Evolutionary conservation across 2,888 invertebrate genomes (phyloP), one percentile per base, ranked within the genome.

Genomic region (Steromphala cineraria): DNA sequence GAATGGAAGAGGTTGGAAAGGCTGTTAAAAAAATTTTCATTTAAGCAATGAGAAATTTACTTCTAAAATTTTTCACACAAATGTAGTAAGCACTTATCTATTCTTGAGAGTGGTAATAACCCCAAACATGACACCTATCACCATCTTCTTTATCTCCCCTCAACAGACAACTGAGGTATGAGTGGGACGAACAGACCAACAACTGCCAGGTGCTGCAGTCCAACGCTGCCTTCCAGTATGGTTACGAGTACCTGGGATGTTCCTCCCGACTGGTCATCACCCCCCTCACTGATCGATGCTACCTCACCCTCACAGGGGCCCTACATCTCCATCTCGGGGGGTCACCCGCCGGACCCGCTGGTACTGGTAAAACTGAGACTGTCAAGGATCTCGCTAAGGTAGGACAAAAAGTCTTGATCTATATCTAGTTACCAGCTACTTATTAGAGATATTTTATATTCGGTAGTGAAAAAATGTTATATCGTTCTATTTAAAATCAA

Each of bases 331-430:
- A 93, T 84, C 88, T 93, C 0, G 93, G 93, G 4, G 93, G 93
- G 0, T 92, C 93, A 31, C 93, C 93, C 13, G 92, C 93, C 5
- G 93, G 93, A 13, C 93, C 93, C 36, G 93, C 93, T 28, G 93
- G 93, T 17, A 93, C 93, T 15, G 93, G 93, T 7, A 93, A 93
- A 86, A 93, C 93, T 28, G 93, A 93, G 85, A 93, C 93, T n/a
- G 92, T 93, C 79, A 93, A 93, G 86, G 93, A 93, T 86, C 85
- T 93, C 74, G 92, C 93, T 13, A 93, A 93, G 90, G 92, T 93
- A 55, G 78, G 83, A 36, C 7, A 62, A 10, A 17, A 5, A 40
- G 5, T 13, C 17, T 13, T 24, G 19, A 24, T 76, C 17, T 8
- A 46, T 2, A n/a, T 74, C 36, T 5, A 36, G 36, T 21, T 17